Percentiles rank a stretch among this genome's conserved stretches.
Evolutionary conservation across 2,797 vertebrate species (phyloP).

Genomic region (Balearica regulorum): DNA sequence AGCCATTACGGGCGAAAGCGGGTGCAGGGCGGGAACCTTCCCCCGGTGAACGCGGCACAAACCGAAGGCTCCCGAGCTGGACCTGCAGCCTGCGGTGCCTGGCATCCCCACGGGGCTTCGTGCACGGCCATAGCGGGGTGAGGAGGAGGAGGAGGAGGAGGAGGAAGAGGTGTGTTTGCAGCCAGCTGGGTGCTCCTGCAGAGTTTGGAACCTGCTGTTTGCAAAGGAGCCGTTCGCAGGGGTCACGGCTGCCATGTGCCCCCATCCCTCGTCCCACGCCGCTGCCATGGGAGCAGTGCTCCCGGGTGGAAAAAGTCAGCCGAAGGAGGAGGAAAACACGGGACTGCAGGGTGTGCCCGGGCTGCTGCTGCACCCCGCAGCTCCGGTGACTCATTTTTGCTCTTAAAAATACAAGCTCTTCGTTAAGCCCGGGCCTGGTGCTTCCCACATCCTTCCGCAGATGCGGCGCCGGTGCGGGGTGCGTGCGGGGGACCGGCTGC

Average conservation of each 20-base stretch:
- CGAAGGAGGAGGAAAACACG: not conserved
- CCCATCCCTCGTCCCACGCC: not conserved
- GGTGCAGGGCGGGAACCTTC: not conserved
- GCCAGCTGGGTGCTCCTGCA: not conserved
- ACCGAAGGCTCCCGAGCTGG: not conserved
- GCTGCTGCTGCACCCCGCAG: not conserved
- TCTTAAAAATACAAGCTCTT: not conserved
- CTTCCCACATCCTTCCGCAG: not conserved
- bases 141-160: not conserved
- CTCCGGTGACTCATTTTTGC: not conserved
- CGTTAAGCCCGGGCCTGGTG: not conserved
- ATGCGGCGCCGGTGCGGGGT: not conserved
- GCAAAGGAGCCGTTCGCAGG: not conserved
- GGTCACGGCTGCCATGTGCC: not conserved
- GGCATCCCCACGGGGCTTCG: not conserved
- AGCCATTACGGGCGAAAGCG: not conserved
- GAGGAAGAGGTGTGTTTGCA: not conserved
- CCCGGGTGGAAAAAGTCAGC: not conserved
- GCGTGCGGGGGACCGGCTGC: not conserved
- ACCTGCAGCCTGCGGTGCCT: not conserved
- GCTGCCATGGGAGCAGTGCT: not conserved
- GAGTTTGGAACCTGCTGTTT: not conserved
- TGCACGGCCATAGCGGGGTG: not conserved
- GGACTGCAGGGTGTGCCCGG: not conserved
- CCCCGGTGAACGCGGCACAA: fast-evolving